Evolutionary conservation across 2,888 invertebrate species (phyloP).

Genomic region (Linnaemya tessellans): DNA sequence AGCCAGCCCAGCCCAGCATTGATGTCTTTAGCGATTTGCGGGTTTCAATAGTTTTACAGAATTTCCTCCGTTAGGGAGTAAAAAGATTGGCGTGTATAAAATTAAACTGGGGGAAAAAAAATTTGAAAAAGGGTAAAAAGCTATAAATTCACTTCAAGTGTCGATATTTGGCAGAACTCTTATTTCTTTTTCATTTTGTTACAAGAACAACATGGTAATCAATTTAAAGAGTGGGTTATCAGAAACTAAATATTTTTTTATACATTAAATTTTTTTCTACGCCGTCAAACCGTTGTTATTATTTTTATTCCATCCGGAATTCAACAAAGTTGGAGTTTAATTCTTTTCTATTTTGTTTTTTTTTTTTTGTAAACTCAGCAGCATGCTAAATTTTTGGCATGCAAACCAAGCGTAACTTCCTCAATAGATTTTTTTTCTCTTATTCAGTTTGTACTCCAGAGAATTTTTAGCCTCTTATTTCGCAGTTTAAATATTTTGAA

Average conservation of each 20-base stretch:
- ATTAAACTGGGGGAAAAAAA: slow-evolving; percentile 8
- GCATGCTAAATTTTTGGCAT: slow-evolving; percentile 69
- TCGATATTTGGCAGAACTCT: slow-evolving; percentile 79
- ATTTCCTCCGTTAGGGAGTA: slow-evolving; percentile 43
- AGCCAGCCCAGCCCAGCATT: slow-evolving; percentile 29
- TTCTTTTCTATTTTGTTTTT: neutral
- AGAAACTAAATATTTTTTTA: slow-evolving; percentile 39
- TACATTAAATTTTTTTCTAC: slow-evolving; percentile 5
- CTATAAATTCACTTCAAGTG: slow-evolving; percentile 83
- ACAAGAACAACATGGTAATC: slow-evolving; percentile 56
- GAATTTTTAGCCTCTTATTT: slow-evolving; percentile 56
- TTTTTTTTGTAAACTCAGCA: slow-evolving; percentile 52
- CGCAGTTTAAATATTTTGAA: slow-evolving; percentile 5
- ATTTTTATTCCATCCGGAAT: slow-evolving; percentile 78
- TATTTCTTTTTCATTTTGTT: slow-evolving; percentile 56
- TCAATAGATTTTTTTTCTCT: slow-evolving; percentile 27
- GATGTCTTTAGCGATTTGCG: slow-evolving; percentile 74
- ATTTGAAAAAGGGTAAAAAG: slow-evolving; percentile 81
- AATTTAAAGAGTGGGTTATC: slow-evolving; percentile 64
- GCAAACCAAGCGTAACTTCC: slow-evolving; percentile 72
- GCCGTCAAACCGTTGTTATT: slow-evolving; percentile 75
- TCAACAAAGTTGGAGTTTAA: slow-evolving; percentile 59
- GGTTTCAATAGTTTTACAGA: slow-evolving; percentile 69
- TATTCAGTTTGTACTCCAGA: slow-evolving; percentile 42
- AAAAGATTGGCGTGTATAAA: slow-evolving; percentile 35